phyloP scores from a whole-genome alignment of 1,140 invertebrate genomes.

The Bombus turneri region DNA sequence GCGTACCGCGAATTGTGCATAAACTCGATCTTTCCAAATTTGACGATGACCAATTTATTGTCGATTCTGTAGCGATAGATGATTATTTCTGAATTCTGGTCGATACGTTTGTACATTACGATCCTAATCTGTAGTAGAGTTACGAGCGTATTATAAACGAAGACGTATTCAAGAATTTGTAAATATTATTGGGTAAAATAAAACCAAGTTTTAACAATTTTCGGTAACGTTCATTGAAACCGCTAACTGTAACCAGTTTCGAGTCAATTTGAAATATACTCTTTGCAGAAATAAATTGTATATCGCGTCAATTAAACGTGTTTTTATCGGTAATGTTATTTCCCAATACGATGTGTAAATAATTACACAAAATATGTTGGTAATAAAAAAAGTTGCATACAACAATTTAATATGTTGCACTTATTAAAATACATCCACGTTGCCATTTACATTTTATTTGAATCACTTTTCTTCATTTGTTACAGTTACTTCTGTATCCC shows the following conservation, averaged over 20 bases:
- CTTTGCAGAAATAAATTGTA: not conserved
- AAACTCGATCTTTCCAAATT: constrained; percentile 33
- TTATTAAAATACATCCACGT: constrained; percentile 3
- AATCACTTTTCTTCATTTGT: constrained; percentile 54
- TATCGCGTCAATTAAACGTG: too few species aligned
- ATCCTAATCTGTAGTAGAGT: not conserved
- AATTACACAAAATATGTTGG: not conserved
- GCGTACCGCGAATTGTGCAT: constrained; percentile 38
- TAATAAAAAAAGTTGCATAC: constrained; percentile 16
- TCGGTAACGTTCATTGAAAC: too few species aligned
- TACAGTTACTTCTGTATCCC: constrained; percentile 56
- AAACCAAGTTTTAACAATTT: not conserved
- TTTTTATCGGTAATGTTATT: not conserved
- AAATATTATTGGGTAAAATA: not conserved
- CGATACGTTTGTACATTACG: not conserved
- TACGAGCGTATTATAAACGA: not conserved
- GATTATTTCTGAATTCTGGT: too few species aligned
- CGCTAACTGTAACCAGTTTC: not conserved
- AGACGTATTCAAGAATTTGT: not conserved
- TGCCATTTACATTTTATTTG: constrained; percentile 17
- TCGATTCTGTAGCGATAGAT: not conserved
- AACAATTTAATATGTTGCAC: not conserved
- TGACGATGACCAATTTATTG: not conserved
- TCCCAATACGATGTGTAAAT: not conserved
- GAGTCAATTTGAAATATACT: not conserved